Evolutionary conservation across 1,140 invertebrate species (phyloP), one percentile per base, ranked within the genome.

Genomic region (Cydia strobilella): DNA sequence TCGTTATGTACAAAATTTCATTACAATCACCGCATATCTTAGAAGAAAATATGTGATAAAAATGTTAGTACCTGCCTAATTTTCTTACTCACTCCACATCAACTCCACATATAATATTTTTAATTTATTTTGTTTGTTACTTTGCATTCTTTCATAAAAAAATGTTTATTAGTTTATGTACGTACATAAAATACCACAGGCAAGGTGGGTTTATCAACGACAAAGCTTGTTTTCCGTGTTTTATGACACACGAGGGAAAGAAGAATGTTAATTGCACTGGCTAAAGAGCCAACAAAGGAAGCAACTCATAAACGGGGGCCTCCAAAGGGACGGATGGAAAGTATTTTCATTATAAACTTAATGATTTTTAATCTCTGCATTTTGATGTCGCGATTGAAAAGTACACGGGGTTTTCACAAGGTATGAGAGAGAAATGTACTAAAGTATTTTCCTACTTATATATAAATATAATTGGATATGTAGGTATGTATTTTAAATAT

Each of bases 291-390:
- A n/a, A n/a, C n/a, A n/a, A n/a, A n/a, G n/a, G 65, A 69, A 69
- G 20, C 65, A 69, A 35, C 31, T 69, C 65, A 69, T 69, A 69
- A 69, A 42, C 31, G 42, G 65, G 65, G 27, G 7, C 27, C 35
- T 13, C 6, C 15, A 35, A 39, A 69, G 65, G 65, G 31, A 69
- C 20, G 18, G 27, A 9, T 27, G 27, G n/a, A 35, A 69, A 69
- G 65, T 69, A 69, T 69, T 69, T 69, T 69, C 63, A 66, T 69
- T 39, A 69, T 35, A 31, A 65, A 65, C n/a, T 69, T 69, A 69
- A 69, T 69, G 35, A 18, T 69, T 69, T 69, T 69, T 69, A 35
- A 66, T 66, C 27, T 23, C 18, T 66, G 6, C 25, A n/a, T 69
- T 69, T 69, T 69, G 65, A 69, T 39, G 65, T 69, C 65, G 35